These are phyloP conservation scores for Azorinus chamasolen DNA, from an alignment of 2,888 invertebrate genomes.

Conservation along the genomic window DNA sequence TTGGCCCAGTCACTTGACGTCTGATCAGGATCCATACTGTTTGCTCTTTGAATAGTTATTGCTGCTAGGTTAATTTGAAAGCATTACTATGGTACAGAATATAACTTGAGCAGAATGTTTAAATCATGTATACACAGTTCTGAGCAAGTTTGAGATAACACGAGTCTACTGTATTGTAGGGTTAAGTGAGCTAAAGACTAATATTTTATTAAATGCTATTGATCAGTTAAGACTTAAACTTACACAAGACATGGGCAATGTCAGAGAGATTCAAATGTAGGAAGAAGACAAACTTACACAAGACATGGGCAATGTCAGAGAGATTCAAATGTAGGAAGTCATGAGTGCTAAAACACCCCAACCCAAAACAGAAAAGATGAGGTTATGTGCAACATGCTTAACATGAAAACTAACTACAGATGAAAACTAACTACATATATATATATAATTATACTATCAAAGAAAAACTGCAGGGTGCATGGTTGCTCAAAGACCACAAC, in stretches of 20 bases:
- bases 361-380: slow-evolving; percentile 28
- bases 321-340: not conserved
- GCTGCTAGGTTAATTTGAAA: no score
- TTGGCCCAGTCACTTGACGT: no score
- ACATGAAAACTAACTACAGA: not conserved
- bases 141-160: no score
- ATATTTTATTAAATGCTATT: no score
- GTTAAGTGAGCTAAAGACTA: no score
- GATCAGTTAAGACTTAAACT: not conserved
- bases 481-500: slow-evolving; percentile 20
- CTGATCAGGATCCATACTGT: no score
- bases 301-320: not conserved
- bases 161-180: no score
- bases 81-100: no score
- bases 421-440: not conserved
- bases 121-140: no score
- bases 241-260: not conserved
- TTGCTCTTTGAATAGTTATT: no score
- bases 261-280: not conserved
- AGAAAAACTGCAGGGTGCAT: not conserved
- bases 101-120: no score
- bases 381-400: slow-evolving; percentile 27
- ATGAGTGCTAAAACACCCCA: slow-evolving; percentile 29
- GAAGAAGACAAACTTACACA: not conserved
- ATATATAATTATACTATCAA: not conserved